These are phyloP conservation scores for Chrysomallon squamiferum DNA, from an alignment of 1,140 invertebrate species.

Conservation along the genomic window DNA sequence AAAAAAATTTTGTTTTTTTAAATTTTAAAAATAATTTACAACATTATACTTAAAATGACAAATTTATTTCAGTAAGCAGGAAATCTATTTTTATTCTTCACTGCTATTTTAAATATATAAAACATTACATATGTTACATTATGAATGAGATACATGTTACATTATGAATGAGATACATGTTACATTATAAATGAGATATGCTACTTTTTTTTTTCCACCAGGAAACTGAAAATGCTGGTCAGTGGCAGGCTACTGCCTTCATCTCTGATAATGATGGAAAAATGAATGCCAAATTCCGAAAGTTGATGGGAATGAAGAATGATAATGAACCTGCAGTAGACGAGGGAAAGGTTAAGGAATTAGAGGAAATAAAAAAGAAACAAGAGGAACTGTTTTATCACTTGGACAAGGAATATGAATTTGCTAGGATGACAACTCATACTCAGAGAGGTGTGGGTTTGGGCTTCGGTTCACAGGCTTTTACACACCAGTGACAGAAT, in stretches of 20 bases:
- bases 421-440: constrained; percentile 89
- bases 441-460: constrained; percentile 91
- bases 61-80: no score
- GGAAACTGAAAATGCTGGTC: constrained; percentile 32
- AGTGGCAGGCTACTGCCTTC: constrained; percentile 70
- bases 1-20: no score
- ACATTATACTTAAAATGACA: no score
- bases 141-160: no score
- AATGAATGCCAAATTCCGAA: constrained; percentile 92
- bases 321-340: constrained; percentile 63
- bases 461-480: constrained; percentile 71
- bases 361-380: constrained; percentile 66
- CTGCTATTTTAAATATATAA: no score
- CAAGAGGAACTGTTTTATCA: constrained; percentile 90
- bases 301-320: constrained; percentile 92
- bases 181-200: no score
- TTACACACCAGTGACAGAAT: background rate
- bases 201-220: no score
- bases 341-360: constrained; percentile 18
- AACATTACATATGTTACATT: no score
- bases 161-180: no score
- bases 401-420: constrained; percentile 94
- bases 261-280: constrained; percentile 88
- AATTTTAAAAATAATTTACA: no score
- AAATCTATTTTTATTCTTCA: no score